Percentiles rank a stretch among this genome's conserved stretches.
Evolutionary conservation across 1,140 invertebrate genomes (phyloP).

Genomic region (Bombus huntii): DNA sequence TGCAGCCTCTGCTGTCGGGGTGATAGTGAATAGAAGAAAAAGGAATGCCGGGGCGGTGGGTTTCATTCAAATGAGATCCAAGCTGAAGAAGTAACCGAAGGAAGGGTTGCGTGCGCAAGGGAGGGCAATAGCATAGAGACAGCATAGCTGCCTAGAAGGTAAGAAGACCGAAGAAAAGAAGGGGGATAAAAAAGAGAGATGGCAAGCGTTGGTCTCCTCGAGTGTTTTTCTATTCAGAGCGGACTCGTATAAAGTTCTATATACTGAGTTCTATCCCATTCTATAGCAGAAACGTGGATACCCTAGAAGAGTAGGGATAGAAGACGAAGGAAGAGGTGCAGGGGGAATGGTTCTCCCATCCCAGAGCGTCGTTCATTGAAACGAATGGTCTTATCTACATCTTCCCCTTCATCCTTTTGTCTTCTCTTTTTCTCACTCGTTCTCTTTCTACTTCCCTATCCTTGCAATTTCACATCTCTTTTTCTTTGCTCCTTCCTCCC

Average conservation of each 20-base stretch:
- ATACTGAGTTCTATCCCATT: constrained; percentile 68
- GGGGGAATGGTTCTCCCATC: constrained; percentile 67
- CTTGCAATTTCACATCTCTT: constrained; percentile 27
- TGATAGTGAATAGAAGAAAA: constrained; percentile 59
- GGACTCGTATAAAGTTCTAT: constrained; percentile 77
- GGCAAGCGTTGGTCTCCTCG: constrained; percentile 68
- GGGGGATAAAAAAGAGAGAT: constrained; percentile 37
- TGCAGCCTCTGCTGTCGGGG: constrained; percentile 45
- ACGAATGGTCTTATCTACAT: constrained; percentile 76
- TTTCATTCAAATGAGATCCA: constrained; percentile 78
- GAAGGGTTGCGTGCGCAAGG: constrained; percentile 52
- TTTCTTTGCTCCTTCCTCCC: constrained; percentile 4
- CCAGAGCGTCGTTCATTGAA: constrained; percentile 76
- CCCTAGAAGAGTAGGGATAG: constrained; percentile 52
- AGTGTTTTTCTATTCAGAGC: constrained; percentile 79
- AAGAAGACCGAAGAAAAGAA: constrained; percentile 9
- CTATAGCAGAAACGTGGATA: constrained; percentile 67
- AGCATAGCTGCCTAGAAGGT: background rate
- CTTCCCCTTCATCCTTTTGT: constrained; percentile 64
- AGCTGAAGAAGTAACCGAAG: constrained; percentile 52
- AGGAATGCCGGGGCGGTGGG: constrained; percentile 50
- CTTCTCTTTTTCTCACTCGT: constrained; percentile 3
- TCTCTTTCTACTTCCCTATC: constrained; percentile 48
- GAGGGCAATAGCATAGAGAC: constrained; percentile 27
- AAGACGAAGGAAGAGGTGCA: constrained; percentile 53